Percentiles rank a stretch among this genome's conserved stretches.
Conservation (phyloP, 2,888 invertebrate genomes). For the Rosalia funebris region DNA sequence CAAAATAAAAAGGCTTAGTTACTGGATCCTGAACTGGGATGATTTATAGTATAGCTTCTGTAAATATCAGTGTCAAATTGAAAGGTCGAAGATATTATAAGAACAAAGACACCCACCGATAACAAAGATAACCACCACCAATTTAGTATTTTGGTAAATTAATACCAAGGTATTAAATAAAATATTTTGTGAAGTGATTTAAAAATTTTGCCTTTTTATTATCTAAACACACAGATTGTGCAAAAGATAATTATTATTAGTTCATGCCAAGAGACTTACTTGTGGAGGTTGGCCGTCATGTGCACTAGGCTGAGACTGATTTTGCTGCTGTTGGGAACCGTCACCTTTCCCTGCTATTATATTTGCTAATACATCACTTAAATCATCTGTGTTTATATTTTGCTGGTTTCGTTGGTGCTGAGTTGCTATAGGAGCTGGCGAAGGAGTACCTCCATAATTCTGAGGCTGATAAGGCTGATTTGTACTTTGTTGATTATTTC, state of each 20-base stretch:
- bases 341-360: conserved; percentile 3
- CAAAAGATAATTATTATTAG: neutral
- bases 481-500: neutral
- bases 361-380: conserved; percentile 4
- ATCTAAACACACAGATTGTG: neutral
- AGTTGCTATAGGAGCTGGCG: neutral
- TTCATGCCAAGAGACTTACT: conserved; percentile 7
- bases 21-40: too few relatives aligned
- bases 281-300: neutral
- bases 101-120: too few relatives aligned
- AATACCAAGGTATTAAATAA: too few relatives aligned
- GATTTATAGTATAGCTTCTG: too few relatives aligned
- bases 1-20: too few relatives aligned
- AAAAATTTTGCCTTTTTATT: neutral
- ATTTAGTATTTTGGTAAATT: too few relatives aligned
- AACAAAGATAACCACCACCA: too few relatives aligned
- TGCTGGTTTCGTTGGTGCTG: neutral
- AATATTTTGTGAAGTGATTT: too few relatives aligned
- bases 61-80: too few relatives aligned
- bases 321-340: neutral
- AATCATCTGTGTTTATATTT: neutral
- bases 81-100: too few relatives aligned
- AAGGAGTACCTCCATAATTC: neutral
- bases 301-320: neutral
- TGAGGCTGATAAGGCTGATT: neutral